Evolutionary conservation across 2,888 invertebrate species (phyloP), one percentile per base, ranked within the genome.

Genomic region (Aelia acuminata): DNA sequence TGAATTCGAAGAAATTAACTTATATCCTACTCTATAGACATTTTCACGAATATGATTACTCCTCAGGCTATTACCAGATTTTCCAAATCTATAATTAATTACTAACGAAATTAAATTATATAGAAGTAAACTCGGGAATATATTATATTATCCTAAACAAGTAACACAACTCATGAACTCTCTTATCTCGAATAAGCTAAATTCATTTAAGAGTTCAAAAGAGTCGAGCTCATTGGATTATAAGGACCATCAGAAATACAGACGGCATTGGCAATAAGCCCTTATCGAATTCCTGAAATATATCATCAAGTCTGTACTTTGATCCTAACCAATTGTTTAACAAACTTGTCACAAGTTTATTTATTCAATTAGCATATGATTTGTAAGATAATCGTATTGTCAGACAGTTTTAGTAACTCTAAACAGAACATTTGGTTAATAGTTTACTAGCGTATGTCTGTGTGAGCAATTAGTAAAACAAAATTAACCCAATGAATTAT

Each of bases 181-280:
- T 31, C 26, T 26, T 4, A 15, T 57, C 26, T 10, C 8, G 31
- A 31, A 15, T 18, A 18, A 63, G 15, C 63, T 70, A 31, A 70
- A 70, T 70, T 70, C 63, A 5, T 70, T 35, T 35, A 70, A 20
- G 18, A 70, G 63, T 35, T 70, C 63, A 70, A 70, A 70, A 35
- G 35, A 70, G 63, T 7, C 7, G 3, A 35, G 63, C 35, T 70
- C 63, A 70, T 70, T 7, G 63, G 35, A 35, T 70, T 70, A 70
- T 35, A 70, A 35, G 35, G 35, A 20, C 35, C 18, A 35, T 18
- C 26, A 7, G 63, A 15, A 20, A 22, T 3, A 70, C 63, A 70
- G 63, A 70, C 63, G 10, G 63, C 31, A 70, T 70, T 35, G 18
- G 63, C 63, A 70, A 70, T 70, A 35, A 70, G 63, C 31, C 31